A percentile compares a stretch with the other conserved stretches of the same genome.
Evolutionary conservation across 2,113 vertebrate species (phyloP).

Genomic region (Vidua macroura): DNA sequence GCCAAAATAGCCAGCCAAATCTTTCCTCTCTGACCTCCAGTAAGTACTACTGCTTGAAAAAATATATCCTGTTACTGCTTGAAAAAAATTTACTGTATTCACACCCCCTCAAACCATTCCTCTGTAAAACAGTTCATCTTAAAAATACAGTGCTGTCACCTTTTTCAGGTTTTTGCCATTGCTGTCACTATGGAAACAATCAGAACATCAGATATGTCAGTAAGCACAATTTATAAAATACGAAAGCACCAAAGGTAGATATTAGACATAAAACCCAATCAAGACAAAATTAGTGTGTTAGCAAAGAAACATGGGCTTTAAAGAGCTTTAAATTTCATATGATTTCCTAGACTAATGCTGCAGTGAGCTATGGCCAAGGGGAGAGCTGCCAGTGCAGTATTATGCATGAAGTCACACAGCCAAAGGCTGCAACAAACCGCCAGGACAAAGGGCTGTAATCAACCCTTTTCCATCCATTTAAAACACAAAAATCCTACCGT

Average conservation of each 20-base stretch:
- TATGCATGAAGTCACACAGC: background rate
- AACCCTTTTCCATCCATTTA: background rate
- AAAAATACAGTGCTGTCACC: conserved; percentile 35
- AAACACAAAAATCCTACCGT: background rate
- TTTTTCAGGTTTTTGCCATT: conserved; percentile 31
- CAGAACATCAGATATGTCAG: conserved; percentile 19
- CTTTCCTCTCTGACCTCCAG: background rate
- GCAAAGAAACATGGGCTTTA: background rate
- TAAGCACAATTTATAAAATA: conserved; percentile 32
- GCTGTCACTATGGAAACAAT: conserved; percentile 63
- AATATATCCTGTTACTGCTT: background rate
- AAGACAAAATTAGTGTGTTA: conserved; percentile 24
- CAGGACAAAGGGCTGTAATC: background rate
- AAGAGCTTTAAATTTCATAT: background rate
- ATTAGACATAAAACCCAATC: background rate
- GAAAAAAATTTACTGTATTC: background rate
- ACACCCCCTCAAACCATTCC: background rate
- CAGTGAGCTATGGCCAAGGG: background rate
- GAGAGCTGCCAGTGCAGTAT: conserved; percentile 4
- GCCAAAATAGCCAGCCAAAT: background rate
- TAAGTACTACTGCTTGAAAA: background rate
- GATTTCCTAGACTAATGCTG: background rate
- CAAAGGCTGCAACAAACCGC: background rate
- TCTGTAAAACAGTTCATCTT: conserved; percentile 19
- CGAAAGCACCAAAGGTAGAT: background rate